Conservation (phyloP, 2,888 invertebrate species). For the Tetragonisca angustula region DNA sequence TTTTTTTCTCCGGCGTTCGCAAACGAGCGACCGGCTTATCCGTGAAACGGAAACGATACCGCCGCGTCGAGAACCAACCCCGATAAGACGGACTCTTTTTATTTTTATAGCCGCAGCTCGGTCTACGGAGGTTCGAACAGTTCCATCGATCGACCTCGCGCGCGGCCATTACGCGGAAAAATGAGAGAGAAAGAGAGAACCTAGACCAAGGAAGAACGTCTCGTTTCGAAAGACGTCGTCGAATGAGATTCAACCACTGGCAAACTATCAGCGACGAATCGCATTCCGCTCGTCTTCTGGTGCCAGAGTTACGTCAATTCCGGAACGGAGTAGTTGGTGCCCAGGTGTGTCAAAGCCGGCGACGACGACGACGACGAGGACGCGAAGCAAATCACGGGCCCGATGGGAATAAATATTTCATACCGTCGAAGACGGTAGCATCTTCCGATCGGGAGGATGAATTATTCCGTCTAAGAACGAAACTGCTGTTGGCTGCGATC, state of each 20-base stretch:
- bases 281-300: background rate
- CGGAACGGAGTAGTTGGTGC: background rate
- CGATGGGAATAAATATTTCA: constrained; percentile 56
- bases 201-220: background rate
- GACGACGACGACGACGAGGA: background rate
- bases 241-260: constrained; percentile 6
- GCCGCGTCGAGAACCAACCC: background rate
- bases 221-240: background rate
- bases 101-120: constrained; percentile 1
- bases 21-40: background rate
- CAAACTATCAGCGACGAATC: constrained; percentile 42
- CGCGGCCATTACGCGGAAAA: background rate
- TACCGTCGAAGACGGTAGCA: constrained; percentile 34
- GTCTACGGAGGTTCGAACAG: constrained; percentile 32
- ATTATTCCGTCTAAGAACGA: constrained; percentile 46
- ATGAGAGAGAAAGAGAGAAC: background rate
- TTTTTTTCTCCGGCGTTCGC: background rate
- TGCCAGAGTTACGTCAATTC: background rate
- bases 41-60: background rate
- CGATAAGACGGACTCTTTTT: constrained; percentile 29
- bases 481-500: background rate
- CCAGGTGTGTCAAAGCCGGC: constrained; percentile 9
- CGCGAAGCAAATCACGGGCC: constrained; percentile 43
- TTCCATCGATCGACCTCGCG: constrained; percentile 28
- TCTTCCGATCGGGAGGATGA: constrained; percentile 31